Conservation (phyloP, 2,888 invertebrate genomes). For the Dolomedes plantarius region DNA sequence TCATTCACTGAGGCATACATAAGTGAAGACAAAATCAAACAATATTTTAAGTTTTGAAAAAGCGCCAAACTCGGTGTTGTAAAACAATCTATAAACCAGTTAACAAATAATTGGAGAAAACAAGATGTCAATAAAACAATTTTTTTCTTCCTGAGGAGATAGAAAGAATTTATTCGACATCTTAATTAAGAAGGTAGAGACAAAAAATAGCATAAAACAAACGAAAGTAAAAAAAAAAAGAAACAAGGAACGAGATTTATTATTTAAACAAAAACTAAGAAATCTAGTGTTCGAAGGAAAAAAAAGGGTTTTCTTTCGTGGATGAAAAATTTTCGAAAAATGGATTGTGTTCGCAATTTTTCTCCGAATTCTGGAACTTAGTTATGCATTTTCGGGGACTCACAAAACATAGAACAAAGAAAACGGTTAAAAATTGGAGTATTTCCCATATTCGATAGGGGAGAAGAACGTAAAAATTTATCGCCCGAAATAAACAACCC, state of each 20-base stretch:
- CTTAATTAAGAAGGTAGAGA: too few relatives aligned
- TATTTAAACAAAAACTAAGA: not conserved
- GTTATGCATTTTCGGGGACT: not conserved
- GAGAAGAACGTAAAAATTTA: conserved; percentile 14
- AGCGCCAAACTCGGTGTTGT: too few relatives aligned
- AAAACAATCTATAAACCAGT: too few relatives aligned
- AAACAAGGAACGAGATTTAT: not conserved
- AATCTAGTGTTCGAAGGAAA: not conserved
- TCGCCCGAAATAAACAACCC: not conserved
- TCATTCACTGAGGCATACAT: too few relatives aligned
- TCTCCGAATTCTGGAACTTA: not conserved
- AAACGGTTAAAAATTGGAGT: not conserved
- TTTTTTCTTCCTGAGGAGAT: too few relatives aligned
- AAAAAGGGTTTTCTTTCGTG: not conserved
- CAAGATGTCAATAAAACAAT: too few relatives aligned
- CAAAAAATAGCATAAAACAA: too few relatives aligned
- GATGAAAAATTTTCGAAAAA: not conserved
- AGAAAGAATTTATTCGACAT: too few relatives aligned
- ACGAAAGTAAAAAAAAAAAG: not conserved
- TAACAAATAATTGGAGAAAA: too few relatives aligned
- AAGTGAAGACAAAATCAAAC: too few relatives aligned
- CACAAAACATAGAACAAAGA: not conserved
- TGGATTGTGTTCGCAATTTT: not conserved
- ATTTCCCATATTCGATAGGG: not conserved
- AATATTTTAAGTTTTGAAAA: too few relatives aligned